Percentiles rank a stretch among this genome's conserved stretches.
phyloP scores from a whole-genome alignment of 2,797 vertebrate genomes.

The Lacerta agilis region DNA sequence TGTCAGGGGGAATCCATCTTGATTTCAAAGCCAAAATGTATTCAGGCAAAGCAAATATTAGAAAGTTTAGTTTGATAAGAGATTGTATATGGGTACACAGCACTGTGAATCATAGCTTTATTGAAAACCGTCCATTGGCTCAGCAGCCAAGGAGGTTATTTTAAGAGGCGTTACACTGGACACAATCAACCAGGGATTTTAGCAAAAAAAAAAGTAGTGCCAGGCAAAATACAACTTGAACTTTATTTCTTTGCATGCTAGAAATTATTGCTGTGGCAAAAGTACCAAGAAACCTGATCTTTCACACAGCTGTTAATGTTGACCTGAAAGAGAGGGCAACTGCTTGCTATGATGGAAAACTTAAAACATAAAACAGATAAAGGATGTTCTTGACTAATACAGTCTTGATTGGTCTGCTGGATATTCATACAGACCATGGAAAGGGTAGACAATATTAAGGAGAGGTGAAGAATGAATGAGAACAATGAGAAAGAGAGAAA shows the following conservation, averaged over 20 bases:
- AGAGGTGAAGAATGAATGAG: neutral
- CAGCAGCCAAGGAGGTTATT: neutral
- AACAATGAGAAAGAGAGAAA: neutral
- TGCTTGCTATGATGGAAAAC: neutral
- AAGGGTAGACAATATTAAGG: neutral
- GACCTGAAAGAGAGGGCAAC: neutral
- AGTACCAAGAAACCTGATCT: neutral
- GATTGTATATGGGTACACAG: neutral
- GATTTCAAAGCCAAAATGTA: neutral
- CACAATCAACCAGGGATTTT: neutral
- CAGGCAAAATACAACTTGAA: neutral
- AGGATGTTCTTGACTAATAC: constrained; percentile 2
- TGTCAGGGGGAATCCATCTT: neutral
- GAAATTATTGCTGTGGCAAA: neutral
- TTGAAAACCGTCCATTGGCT: neutral
- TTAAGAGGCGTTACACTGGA: neutral
- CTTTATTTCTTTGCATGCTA: neutral
- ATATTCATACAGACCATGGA: neutral
- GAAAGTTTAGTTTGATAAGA: neutral
- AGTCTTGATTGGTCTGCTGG: neutral
- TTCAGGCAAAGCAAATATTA: neutral
- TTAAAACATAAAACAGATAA: neutral
- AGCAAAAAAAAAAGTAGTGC: too few relatives aligned
- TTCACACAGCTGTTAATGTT: neutral
- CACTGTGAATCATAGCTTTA: neutral